phyloP scores from a whole-genome alignment of 2,113 vertebrate species.

The Gulo gulo region DNA sequence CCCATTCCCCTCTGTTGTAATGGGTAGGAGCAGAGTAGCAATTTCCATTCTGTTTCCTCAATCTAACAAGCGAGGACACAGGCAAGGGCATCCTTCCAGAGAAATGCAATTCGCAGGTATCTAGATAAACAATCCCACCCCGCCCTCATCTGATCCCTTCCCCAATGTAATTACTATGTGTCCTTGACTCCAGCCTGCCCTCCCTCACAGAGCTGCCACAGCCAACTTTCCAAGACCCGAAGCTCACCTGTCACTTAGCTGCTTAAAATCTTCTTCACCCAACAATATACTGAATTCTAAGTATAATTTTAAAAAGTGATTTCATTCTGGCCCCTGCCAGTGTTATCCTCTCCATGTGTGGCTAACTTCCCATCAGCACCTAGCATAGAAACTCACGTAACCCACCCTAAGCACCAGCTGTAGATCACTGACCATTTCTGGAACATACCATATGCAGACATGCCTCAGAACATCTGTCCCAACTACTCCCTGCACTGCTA shows the following conservation, averaged over 20 bases:
- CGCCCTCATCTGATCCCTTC: background rate
- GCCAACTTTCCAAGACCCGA: background rate
- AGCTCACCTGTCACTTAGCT: background rate
- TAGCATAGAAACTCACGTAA: background rate
- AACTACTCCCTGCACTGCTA: background rate
- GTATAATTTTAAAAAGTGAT: background rate
- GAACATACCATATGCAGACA: background rate
- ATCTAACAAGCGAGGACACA: background rate
- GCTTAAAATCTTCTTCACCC: background rate
- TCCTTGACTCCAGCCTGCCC: background rate
- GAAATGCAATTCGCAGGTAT: background rate
- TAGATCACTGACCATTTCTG: background rate
- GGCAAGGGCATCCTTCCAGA: background rate
- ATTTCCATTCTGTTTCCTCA: background rate
- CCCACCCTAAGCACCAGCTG: background rate
- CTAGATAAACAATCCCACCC: background rate
- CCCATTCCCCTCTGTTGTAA: background rate
- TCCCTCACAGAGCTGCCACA: background rate
- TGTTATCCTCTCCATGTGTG: background rate
- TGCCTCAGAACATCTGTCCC: background rate
- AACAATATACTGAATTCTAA: background rate
- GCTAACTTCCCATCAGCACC: background rate
- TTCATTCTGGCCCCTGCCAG: background rate
- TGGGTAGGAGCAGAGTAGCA: background rate
- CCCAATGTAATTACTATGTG: background rate